Evolutionary conservation across 1,140 invertebrate genomes (phyloP), one percentile per base, ranked within the genome.

Genomic region (Neuroterus valhalla): DNA sequence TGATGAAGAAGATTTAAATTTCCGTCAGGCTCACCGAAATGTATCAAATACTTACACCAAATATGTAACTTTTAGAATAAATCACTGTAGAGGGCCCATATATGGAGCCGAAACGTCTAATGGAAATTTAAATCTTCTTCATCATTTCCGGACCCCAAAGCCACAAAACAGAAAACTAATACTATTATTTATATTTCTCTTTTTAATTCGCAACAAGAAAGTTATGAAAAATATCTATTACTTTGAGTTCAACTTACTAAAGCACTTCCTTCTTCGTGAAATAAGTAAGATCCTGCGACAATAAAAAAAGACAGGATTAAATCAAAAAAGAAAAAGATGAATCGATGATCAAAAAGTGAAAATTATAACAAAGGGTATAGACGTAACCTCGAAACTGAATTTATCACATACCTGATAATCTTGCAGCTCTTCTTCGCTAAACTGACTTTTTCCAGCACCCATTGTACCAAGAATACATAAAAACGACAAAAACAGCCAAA

Each of bases 261-360:
- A 98, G 88, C 38, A 98, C 95, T 93, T 97, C 96, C 85, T 96
- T 96, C 85, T 96, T 96, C 6, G 95, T 95, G 82, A 98, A 96
- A 89, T 96, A 97, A 45, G 96, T 98, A 19, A 97, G 91, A 90
- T 97, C 96, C 94, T 96, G 87, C 67, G 93, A 93, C 78, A 85
- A 81, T 69, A 74, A 76, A 66, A 38, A 42, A 66, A 17, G 3
- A 17, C 52, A 44, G n/a, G 44, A 46, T 17, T 12, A 43, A 48
- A 17, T 5, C 15, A 45, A 11, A n/a, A 31, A 72, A 72, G 21
- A 42, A 31, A 55, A 45, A 19, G 31, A 10, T 38, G 6, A 38
- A 6, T 62, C 6, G 0, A 23, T 10, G 21, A 21, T 21, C 19
- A 23, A 23, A 23, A 55, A 55, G 3, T 55, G 15, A 55, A 55